Conservation (phyloP, 2,888 invertebrate genomes). For the Salticus scenicus region DNA sequence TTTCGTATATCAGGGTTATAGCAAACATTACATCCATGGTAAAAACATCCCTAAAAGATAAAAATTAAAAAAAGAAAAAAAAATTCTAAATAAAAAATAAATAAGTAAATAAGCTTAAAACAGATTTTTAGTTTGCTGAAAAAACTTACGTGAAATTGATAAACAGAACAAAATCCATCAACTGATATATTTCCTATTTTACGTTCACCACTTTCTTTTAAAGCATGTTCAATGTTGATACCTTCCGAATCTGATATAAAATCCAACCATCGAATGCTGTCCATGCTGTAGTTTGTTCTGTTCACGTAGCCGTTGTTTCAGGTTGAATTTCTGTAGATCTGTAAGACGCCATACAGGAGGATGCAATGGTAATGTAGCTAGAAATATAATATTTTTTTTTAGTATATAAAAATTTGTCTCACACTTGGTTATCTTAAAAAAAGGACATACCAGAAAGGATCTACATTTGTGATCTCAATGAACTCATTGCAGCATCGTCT, state of each 20-base stretch:
- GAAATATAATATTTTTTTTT: background rate
- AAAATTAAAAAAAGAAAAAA: background rate
- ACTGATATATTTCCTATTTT: background rate
- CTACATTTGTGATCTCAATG: background rate
- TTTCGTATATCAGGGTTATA: background rate
- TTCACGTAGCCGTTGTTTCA: background rate
- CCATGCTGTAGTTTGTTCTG: conserved; percentile 4
- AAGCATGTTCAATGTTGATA: background rate
- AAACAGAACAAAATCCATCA: background rate
- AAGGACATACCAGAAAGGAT: no score
- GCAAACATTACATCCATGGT: conserved; percentile 5
- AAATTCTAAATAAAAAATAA: background rate
- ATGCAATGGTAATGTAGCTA: conserved; percentile 15
- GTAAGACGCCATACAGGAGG: conserved; percentile 9
- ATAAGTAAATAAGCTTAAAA: background rate
- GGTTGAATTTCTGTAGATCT: background rate
- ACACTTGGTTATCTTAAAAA: no score
- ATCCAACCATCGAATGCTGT: conserved; percentile 1
- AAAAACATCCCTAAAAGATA: conserved; percentile 28
- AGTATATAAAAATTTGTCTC: no score
- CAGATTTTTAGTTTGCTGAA: no score
- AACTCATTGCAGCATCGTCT: background rate
- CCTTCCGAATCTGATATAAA: background rate
- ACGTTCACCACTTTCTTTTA: background rate
- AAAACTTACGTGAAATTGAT: background rate